Evolutionary conservation across 2,888 invertebrate genomes (phyloP), one percentile per base, ranked within the genome.

Genomic region (Eristalis pertinax): DNA sequence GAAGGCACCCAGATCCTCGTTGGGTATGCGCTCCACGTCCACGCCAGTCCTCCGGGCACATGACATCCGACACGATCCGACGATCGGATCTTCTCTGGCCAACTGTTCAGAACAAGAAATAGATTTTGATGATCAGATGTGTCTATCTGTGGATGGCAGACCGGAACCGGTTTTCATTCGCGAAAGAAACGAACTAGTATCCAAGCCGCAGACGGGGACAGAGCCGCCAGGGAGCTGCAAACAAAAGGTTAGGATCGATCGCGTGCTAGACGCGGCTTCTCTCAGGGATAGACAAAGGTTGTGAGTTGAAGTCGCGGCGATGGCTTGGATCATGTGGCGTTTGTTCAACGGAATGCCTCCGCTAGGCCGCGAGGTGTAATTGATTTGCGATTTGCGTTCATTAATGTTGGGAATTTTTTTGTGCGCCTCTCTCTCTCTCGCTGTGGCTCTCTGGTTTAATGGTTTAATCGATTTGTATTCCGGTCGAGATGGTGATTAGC

Each of bases 101-200:
- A 35, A 35, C 35, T 35, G 38, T 60, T 77, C 74, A 62, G 56
- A 75, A 58, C 67, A 63, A 62, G 67, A 68, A 85, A 76, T 77
- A 24, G 58, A 82, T 72, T 63, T 65, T 75, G 72, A n/a, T n/a
- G 63, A 75, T 26, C 60, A 2, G 60, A 26, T 60, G 60, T 24
- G 60, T 60, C 13, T 80, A 43, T 67, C 67, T 64, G 32, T 73
- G 13, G 73, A 78, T 65, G 69, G 41, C 69, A 56, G 74, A 81
- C 82, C 86, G 86, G 86, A 82, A 86, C 86, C 78, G 32, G 86
- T 82, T 86, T 78, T 58, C 41, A 22, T 19, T 19, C 50, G 50
- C 43, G 5, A 22, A 19, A 26, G 32, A 58, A 62, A 24, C 0
- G 7, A 80, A 74, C 73, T 63, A 56, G 72, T 68, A 5, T 5